Evolutionary conservation across 1,140 invertebrate species (phyloP).

Genomic region (Acromyrmex heyeri): DNA sequence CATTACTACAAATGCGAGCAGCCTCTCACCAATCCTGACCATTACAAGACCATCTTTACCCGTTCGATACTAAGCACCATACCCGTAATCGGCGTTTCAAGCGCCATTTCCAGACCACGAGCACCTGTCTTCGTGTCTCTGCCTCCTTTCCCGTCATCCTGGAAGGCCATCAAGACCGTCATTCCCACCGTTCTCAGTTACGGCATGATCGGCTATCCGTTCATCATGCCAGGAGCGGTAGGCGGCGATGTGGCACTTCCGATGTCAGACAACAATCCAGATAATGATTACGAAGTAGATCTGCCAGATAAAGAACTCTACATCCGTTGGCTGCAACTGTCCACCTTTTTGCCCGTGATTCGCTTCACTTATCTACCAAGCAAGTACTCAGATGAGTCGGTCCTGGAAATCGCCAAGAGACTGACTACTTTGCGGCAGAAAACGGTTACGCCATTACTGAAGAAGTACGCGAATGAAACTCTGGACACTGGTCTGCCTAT

Average conservation of each 20-base stretch:
- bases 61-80: slow-evolving; percentile 89
- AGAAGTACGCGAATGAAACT: slow-evolving; percentile 92
- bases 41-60: slow-evolving; percentile 92
- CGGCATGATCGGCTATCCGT: slow-evolving; percentile 95
- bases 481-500: slow-evolving; percentile 93
- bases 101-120: slow-evolving; percentile 93
- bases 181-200: slow-evolving; percentile 95
- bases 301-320: slow-evolving; percentile 95
- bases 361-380: slow-evolving; percentile 95
- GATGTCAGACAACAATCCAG: slow-evolving; percentile 86
- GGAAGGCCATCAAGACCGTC: slow-evolving; percentile 94
- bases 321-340: slow-evolving; percentile 97
- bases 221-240: slow-evolving; percentile 96
- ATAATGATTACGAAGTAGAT: slow-evolving; percentile 87
- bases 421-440: slow-evolving; percentile 92
- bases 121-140: slow-evolving; percentile 95
- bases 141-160: slow-evolving; percentile 94
- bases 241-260: slow-evolving; percentile 93
- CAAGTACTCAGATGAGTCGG: slow-evolving; percentile 92
- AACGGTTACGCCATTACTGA: slow-evolving; percentile 91
- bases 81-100: slow-evolving; percentile 93
- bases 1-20: slow-evolving; percentile 93
- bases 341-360: slow-evolving; percentile 96
- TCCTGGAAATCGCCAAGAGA: slow-evolving; percentile 92
- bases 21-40: slow-evolving; percentile 92